Evolutionary conservation across 2,888 invertebrate genomes (phyloP), one percentile per base, ranked within the genome.

Genomic region (Pristionchus exspectatus): DNA sequence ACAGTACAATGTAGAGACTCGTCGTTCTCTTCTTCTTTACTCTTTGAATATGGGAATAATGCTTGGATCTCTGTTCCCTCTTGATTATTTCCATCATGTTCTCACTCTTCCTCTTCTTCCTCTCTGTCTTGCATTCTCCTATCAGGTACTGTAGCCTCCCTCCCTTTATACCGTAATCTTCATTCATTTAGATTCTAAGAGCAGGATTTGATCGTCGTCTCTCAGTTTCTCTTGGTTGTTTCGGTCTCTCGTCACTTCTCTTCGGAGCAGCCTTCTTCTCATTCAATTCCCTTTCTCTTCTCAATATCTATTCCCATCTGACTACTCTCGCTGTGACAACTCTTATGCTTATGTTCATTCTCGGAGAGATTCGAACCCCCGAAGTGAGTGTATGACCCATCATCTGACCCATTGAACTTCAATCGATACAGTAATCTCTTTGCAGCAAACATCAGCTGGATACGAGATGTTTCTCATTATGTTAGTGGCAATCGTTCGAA

Each of bases 1-100:
- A 33, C 74, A 74, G 74, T 74, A 74, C 38, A 74, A 74, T 27
- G 74, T 74, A 27, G 33, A 74, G 18, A 74, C 74, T 33, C 74
- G 74, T 21, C 74, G 74, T 30, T 74, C 74, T 27, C 74, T 74
- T 74, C 38, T 74, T 16, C 14, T 74, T 2, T 74, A 33, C 38
- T 74, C 74, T 30, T 27, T 59, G 59, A 59, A 66, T 27, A 66
- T 66, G 66, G 66, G 66, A n/a, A 66, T 66, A 21, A 66, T 66
- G 66, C 66, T 66, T n/a, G 66, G 66, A n/a, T 66, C 66, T 66
- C 66, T 66, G 7, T 66, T 27, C 27, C 66, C 66, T 66, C 66
- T 66, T 27, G 66, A 66, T 27, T 66, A 66, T 27, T 66, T 66
- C 27, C 66, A 66, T 66, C 66, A 66, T 27, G 66, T 66, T 27